Evolutionary conservation across 2,888 invertebrate genomes (phyloP).

Genomic region (Eristalis intricaria): DNA sequence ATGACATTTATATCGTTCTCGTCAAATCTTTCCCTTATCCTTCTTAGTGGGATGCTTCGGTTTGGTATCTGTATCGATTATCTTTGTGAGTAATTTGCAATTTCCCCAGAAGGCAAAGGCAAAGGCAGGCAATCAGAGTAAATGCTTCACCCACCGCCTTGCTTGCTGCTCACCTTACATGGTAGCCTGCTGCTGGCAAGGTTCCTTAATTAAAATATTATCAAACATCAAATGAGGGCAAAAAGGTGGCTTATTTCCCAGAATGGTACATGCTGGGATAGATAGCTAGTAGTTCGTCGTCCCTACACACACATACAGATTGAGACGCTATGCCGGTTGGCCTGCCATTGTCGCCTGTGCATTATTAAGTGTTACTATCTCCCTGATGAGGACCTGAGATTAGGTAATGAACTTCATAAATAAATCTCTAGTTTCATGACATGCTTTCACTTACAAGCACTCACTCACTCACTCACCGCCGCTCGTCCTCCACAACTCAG

Average conservation of each 20-base stretch:
- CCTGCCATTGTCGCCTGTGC: constrained; percentile 28
- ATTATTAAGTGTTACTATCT: constrained; percentile 65
- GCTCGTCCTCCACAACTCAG: not conserved
- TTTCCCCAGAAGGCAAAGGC: constrained; percentile 27
- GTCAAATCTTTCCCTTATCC: constrained; percentile 28
- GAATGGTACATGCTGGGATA: constrained; percentile 16
- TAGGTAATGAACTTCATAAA: constrained; percentile 60
- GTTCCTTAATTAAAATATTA: constrained; percentile 67
- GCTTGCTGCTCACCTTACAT: not conserved
- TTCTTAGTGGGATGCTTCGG: not conserved
- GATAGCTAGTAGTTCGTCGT: not conserved
- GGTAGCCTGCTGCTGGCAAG: not conserved
- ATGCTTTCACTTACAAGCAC: constrained; percentile 18
- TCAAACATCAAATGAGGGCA: constrained; percentile 60
- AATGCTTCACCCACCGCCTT: constrained; percentile 8
- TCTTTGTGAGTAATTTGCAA: constrained; percentile 59
- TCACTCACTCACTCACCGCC: not conserved
- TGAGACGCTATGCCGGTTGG: not conserved
- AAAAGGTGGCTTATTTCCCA: constrained; percentile 49
- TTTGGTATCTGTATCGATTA: constrained; percentile 27
- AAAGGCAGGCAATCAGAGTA: constrained; percentile 48
- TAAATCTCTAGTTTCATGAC: constrained; percentile 45
- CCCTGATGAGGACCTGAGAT: constrained; percentile 53
- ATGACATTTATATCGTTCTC: constrained; percentile 25
- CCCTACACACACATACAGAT: not conserved